Evolutionary conservation across 2,888 invertebrate species (phyloP), one percentile per base, ranked within the genome.

Genomic region (Pseudococcus viburni): DNA sequence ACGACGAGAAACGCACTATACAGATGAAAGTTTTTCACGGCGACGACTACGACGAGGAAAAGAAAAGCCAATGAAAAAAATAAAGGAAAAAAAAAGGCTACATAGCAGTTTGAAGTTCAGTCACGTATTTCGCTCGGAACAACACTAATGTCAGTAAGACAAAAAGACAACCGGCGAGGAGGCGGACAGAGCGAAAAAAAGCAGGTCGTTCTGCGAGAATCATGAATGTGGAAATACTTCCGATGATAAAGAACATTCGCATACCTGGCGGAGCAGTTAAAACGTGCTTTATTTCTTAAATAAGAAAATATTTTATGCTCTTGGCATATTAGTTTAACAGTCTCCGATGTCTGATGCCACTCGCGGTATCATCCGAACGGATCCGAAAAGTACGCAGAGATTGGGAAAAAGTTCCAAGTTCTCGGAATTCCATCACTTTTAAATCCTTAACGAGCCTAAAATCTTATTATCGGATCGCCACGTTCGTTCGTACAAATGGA

Each of bases 131-230:
- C 64, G n/a, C 85, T 85, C 85, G 85, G 55, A 85, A 85, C 85
- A 85, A 85, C 85, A 85, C 85, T 85, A 85, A 85, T 85, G 85
- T 85, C 85, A 85, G 59, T 85, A 85, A 85, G 59, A 85, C 85
- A 85, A 85, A 85, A 85, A 59, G 19, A 83, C 26, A 33, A 33
- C 26, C 26, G 26, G 39, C 15, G 19, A 80, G 39, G 19, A 77
- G 42, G 33, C 7, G 33, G 33, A 33, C 9, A 7, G n/a, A 51
- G 42, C 1, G 84, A 15, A 48, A 17, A 84, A 19, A 59, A 64
- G 51, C 6, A 59, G 85, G 85, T 85, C 85, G 59, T 85, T 85
- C 59, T 85, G 85, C 26, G 85, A 85, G 59, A 85, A 85, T 85
- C 85, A 85, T 85, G 85, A 85, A 85, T 85, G 85, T 85, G 59